These are phyloP conservation scores for Caenorhabditis panamensis DNA, from an alignment of 2,888 invertebrate genomes.

Conservation along the genomic window DNA sequence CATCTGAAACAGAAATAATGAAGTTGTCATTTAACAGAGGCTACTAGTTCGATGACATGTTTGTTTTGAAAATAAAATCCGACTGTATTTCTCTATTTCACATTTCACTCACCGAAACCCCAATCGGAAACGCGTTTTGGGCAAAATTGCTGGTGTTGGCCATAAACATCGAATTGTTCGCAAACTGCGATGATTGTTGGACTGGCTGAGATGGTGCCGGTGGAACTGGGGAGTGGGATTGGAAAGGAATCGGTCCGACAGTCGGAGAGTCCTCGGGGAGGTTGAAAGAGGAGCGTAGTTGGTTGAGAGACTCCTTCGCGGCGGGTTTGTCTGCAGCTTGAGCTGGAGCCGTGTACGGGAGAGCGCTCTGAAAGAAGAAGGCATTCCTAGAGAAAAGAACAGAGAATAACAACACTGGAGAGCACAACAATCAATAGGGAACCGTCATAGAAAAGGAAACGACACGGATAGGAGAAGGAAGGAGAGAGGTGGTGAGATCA, in stretches of 20 bases:
- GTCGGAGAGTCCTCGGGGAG: slow-evolving; percentile 52
- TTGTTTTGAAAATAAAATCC: slow-evolving; percentile 10
- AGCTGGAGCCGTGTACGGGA: slow-evolving; percentile 65
- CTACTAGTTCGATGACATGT: too few relatives aligned
- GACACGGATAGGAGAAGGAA: slow-evolving; percentile 3
- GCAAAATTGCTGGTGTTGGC: slow-evolving; percentile 37
- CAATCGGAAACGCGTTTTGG: slow-evolving; percentile 42
- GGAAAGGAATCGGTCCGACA: slow-evolving; percentile 29
- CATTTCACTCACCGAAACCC: slow-evolving; percentile 34
- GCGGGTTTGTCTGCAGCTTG: slow-evolving; percentile 32
- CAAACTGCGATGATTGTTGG: slow-evolving; percentile 21
- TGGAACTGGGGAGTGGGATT: background rate
- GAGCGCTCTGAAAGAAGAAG: slow-evolving; percentile 72
- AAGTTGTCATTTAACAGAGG: background rate
- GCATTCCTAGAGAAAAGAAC: background rate
- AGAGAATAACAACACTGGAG: slow-evolving; percentile 6
- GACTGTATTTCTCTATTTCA: background rate
- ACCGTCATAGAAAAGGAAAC: background rate
- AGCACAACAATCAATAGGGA: slow-evolving; percentile 20
- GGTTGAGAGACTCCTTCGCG: slow-evolving; percentile 74
- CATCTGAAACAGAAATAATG: slow-evolving; percentile 37
- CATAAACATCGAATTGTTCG: slow-evolving; percentile 47
- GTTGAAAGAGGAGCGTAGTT: slow-evolving; percentile 76
- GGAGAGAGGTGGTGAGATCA: background rate
- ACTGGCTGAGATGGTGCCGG: background rate